Conservation (phyloP, 92 coral and sea anemone genomes). For the Umimayanthus chanpuru region DNA sequence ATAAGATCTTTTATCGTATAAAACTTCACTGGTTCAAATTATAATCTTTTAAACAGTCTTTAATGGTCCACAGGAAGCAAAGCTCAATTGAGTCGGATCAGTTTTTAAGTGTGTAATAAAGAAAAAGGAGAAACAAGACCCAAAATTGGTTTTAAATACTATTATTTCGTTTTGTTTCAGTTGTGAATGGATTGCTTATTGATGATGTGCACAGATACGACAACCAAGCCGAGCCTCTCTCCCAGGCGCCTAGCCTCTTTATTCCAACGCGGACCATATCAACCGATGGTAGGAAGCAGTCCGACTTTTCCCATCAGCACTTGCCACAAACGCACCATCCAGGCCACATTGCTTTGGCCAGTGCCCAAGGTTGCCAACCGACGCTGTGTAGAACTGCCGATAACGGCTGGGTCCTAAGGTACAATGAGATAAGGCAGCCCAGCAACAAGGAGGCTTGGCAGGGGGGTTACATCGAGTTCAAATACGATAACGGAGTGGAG, state of each 20-base stretch:
- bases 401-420: neutral
- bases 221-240: neutral
- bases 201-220: neutral
- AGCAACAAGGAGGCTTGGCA: neutral
- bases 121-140: too few relatives aligned
- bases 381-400: neutral
- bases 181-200: neutral
- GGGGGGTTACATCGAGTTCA: neutral
- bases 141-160: neutral
- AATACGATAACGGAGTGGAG: neutral
- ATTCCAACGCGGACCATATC: neutral
- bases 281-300: neutral
- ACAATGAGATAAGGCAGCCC: neutral
- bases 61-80: too few relatives aligned
- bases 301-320: neutral
- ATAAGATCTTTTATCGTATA: too few relatives aligned
- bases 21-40: too few relatives aligned
- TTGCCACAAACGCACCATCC: neutral
- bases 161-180: slow-evolving; percentile 19
- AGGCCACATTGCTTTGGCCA: too few relatives aligned
- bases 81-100: too few relatives aligned
- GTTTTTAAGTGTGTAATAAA: too few relatives aligned
- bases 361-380: neutral
- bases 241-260: neutral
- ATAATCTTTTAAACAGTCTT: too few relatives aligned